Percentiles rank a stretch among this genome's conserved stretches.
phyloP scores from a whole-genome alignment of 2,888 invertebrate genomes.

The Apoderus coryli region DNA sequence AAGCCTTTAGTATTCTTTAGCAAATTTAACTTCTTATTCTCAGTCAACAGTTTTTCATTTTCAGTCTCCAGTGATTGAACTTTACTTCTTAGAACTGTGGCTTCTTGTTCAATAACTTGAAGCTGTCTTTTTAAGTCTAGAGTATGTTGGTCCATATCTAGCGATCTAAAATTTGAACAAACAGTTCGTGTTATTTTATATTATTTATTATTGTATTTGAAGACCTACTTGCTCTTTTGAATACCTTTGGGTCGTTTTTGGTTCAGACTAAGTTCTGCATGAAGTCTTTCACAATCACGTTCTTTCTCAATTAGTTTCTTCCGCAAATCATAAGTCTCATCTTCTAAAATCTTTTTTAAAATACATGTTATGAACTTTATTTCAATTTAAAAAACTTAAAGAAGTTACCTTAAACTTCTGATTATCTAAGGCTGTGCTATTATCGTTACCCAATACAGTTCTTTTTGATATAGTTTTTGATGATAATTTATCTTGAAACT shows the following conservation, averaged over 20 bases:
- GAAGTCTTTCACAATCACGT: constrained; percentile 60
- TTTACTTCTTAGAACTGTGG: constrained; percentile 49
- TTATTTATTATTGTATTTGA: background rate
- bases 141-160: constrained; percentile 47
- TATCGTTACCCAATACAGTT: constrained; percentile 23
- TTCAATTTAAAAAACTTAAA: background rate
- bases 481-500: constrained; percentile 57
- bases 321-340: constrained; percentile 57
- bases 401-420: constrained; percentile 46
- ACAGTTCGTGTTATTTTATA: no score
- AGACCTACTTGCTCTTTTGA: constrained; percentile 47
- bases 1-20: constrained; percentile 39
- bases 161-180: constrained; percentile 44
- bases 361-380: background rate
- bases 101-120: constrained; percentile 65
- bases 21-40: constrained; percentile 57
- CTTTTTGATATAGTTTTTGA: constrained; percentile 28
- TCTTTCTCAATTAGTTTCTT: constrained; percentile 73
- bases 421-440: constrained; percentile 37
- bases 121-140: constrained; percentile 60
- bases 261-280: constrained; percentile 50
- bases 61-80: constrained; percentile 55
- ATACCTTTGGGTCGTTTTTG: constrained; percentile 45
- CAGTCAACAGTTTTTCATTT: constrained; percentile 57
- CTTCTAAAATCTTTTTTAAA: constrained; percentile 56